phyloP scores from a whole-genome alignment of 2,888 invertebrate genomes.

The Rugalucina vietnamica region DNA sequence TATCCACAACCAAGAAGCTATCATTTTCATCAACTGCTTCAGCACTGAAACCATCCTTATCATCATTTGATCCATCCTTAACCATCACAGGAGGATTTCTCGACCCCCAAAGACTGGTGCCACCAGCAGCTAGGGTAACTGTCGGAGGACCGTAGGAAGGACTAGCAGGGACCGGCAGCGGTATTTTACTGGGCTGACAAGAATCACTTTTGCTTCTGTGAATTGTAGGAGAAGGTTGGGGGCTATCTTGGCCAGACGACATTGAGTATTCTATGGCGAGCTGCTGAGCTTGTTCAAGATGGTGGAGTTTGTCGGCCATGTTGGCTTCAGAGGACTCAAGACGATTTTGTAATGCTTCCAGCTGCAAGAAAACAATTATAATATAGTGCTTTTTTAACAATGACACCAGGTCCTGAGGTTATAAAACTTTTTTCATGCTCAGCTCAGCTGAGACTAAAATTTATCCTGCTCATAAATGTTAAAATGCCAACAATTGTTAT shows the following conservation, averaged over 20 bases:
- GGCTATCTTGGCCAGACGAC: constrained; percentile 25
- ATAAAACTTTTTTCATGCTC: too few relatives aligned
- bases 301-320: constrained; percentile 50
- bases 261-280: constrained; percentile 63
- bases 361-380: constrained; percentile 47
- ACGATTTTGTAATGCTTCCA: constrained; percentile 51
- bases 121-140: background rate
- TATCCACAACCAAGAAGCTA: too few relatives aligned
- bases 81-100: too few relatives aligned
- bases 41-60: too few relatives aligned
- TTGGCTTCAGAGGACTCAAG: constrained; percentile 45
- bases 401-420: too few relatives aligned
- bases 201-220: background rate
- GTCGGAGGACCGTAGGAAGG: background rate
- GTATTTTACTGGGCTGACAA: background rate
- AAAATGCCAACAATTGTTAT: too few relatives aligned
- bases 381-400: too few relatives aligned
- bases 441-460: too few relatives aligned
- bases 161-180: background rate
- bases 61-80: too few relatives aligned
- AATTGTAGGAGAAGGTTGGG: background rate
- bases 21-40: too few relatives aligned
- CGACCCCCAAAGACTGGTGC: too few relatives aligned
- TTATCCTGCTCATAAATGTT: too few relatives aligned
- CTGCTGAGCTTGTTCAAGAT: constrained; percentile 60